Percentiles rank a stretch among this genome's conserved stretches.
Evolutionary conservation across 2,113 vertebrate species (phyloP).

Genomic region (Cettia cetti): DNA sequence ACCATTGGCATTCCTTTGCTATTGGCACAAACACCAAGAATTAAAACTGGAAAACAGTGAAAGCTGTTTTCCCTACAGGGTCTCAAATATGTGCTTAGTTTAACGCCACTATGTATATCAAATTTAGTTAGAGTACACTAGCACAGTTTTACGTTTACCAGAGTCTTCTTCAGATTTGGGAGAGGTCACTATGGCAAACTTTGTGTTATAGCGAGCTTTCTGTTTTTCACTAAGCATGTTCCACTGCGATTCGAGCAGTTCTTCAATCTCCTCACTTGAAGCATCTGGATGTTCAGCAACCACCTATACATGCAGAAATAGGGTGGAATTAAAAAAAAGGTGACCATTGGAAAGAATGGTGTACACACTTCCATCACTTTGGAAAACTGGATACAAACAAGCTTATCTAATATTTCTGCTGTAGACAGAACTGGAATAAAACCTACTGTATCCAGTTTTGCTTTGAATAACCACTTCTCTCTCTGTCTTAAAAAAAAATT

Average conservation of each 20-base stretch:
- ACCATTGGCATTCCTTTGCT: constrained; percentile 44
- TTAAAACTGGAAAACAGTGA: constrained; percentile 54
- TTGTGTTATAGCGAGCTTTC: constrained; percentile 81
- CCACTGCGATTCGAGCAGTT: constrained; percentile 80
- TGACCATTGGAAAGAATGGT: neutral
- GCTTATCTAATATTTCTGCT: neutral
- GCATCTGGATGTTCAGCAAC: constrained; percentile 79
- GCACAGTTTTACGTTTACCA: constrained; percentile 71
- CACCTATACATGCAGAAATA: constrained; percentile 69
- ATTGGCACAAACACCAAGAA: constrained; percentile 53
- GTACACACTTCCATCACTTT: neutral
- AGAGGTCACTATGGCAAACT: constrained; percentile 78
- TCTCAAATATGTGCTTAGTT: constrained; percentile 48
- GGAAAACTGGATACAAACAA: neutral
- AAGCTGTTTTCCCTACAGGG: constrained; percentile 41
- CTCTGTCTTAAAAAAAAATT: neutral
- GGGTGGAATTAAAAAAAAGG: constrained; percentile 44
- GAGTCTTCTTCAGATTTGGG: constrained; percentile 73
- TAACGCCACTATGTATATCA: constrained; percentile 30
- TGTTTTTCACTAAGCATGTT: constrained; percentile 80
- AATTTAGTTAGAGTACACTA: constrained; percentile 62
- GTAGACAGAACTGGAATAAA: neutral
- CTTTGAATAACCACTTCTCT: neutral
- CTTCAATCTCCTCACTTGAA: constrained; percentile 78
- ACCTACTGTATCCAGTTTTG: neutral